These are phyloP conservation scores for Aldrovandia affinis DNA, from an alignment of 2,797 vertebrate genomes.

Conservation along the genomic window DNA sequence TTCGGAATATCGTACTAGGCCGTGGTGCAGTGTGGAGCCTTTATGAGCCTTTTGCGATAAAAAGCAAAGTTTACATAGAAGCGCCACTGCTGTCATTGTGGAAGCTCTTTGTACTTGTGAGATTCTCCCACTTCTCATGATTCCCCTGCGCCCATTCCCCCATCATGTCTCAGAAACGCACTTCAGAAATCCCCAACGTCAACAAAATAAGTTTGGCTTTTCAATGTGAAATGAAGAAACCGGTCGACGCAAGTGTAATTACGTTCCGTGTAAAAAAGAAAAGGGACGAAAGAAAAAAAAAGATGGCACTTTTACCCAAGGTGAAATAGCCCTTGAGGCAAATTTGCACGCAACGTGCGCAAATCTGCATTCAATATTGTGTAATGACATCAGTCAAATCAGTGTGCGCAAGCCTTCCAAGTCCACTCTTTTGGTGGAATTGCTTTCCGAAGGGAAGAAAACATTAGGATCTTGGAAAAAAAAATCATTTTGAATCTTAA, in stretches of 20 bases:
- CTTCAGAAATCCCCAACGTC: slow-evolving; percentile 35
- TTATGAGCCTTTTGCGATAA: background rate
- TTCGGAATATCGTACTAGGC: background rate
- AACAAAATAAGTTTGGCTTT: slow-evolving; percentile 39
- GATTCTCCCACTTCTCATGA: background rate
- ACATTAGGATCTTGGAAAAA: slow-evolving; percentile 47
- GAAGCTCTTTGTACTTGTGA: background rate
- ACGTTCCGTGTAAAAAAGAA: slow-evolving; percentile 38
- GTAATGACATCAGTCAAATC: slow-evolving; percentile 42
- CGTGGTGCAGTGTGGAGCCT: background rate
- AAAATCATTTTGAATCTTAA: slow-evolving; percentile 40
- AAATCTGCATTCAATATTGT: slow-evolving; percentile 39
- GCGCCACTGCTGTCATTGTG: background rate
- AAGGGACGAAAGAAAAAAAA: slow-evolving; percentile 28
- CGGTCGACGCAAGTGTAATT: slow-evolving; percentile 48
- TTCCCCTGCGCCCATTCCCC: no score
- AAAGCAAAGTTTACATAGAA: background rate
- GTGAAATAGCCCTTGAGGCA: slow-evolving; percentile 50
- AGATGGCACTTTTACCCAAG: slow-evolving; percentile 44
- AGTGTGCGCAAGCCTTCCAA: slow-evolving; percentile 26
- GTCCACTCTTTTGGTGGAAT: slow-evolving; percentile 42
- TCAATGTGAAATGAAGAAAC: slow-evolving; percentile 40
- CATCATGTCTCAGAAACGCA: background rate
- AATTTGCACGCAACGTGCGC: slow-evolving; percentile 37
- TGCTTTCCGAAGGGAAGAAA: slow-evolving; percentile 42